Evolutionary conservation across 2,888 invertebrate species (phyloP).

Genomic region (Ectemnius continuus): DNA sequence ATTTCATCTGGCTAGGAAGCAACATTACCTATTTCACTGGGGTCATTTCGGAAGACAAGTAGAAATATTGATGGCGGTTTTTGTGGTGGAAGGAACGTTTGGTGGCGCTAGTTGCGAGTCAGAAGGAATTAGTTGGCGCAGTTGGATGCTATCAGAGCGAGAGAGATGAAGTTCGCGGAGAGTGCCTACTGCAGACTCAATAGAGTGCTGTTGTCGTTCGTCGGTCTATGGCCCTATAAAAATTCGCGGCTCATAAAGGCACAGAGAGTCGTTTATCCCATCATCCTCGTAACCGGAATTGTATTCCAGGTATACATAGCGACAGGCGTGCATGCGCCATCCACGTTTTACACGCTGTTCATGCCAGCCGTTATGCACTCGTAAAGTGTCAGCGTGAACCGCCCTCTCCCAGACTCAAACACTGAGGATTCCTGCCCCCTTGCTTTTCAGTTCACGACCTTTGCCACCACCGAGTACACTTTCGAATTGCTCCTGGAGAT

Average conservation of each 20-base stretch:
- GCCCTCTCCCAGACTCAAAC: too few species aligned
- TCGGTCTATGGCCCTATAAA: constrained; percentile 24
- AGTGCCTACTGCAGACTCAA: not conserved
- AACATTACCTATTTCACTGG: too few species aligned
- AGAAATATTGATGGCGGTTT: too few species aligned
- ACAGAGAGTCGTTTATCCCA: not conserved
- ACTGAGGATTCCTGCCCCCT: not conserved
- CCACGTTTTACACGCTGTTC: constrained; percentile 2
- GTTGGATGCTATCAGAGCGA: not conserved
- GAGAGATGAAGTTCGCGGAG: constrained; percentile 3
- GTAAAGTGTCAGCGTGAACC: too few species aligned
- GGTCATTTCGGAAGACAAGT: too few species aligned
- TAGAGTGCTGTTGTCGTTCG: not conserved
- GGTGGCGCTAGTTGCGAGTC: too few species aligned
- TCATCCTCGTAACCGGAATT: not conserved
- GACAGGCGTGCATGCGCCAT: not conserved
- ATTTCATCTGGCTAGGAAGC: too few species aligned
- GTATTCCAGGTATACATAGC: constrained; percentile 3
- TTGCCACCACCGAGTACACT: constrained; percentile 27
- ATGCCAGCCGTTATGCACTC: not conserved
- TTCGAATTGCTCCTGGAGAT: constrained; percentile 19
- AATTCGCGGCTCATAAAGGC: not conserved
- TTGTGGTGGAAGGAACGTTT: too few species aligned
- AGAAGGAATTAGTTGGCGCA: not conserved
- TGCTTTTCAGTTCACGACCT: constrained; percentile 14